A percentile compares a stretch with the other conserved stretches of the same genome.
Evolutionary conservation across 2,888 invertebrate genomes (phyloP).

Genomic region (Epinotia brunnichana): DNA sequence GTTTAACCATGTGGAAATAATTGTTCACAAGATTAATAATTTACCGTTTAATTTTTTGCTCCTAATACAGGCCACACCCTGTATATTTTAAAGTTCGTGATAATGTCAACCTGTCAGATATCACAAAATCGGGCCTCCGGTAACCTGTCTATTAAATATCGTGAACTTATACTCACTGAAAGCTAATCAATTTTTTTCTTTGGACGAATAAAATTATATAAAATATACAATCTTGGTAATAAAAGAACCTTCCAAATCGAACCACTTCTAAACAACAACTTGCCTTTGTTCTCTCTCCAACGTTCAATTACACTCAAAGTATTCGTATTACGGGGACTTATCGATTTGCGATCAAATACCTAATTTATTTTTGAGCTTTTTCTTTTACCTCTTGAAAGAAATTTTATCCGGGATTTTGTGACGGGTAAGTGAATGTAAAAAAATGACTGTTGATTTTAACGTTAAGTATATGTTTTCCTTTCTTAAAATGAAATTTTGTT

Average conservation of each 20-base stretch:
- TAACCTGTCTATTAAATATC: not conserved
- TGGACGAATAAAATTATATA: not conserved
- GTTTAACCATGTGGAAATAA: no score
- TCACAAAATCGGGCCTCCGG: not conserved
- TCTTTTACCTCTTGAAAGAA: slow-evolving; percentile 14
- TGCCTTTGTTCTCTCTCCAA: slow-evolving; percentile 12
- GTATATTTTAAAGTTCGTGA: not conserved
- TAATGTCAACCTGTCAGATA: not conserved
- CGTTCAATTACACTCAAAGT: slow-evolving; percentile 33
- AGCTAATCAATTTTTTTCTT: not conserved
- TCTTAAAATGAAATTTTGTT: slow-evolving; percentile 3
- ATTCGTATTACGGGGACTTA: slow-evolving; percentile 26
- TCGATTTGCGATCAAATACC: slow-evolving; percentile 30
- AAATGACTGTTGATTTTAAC: not conserved
- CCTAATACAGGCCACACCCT: no score
- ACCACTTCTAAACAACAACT: slow-evolving; percentile 9
- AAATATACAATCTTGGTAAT: not conserved
- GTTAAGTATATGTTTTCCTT: not conserved
- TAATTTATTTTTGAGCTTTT: slow-evolving; percentile 24
- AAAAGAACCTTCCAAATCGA: slow-evolving; percentile 8
- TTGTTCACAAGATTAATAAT: no score
- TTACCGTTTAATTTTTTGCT: no score
- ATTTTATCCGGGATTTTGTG: slow-evolving; percentile 28
- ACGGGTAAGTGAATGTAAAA: slow-evolving; percentile 3
- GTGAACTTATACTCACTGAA: not conserved